Conservation (phyloP, 2,797 vertebrate species). For the Cephalopachus bancanus region DNA sequence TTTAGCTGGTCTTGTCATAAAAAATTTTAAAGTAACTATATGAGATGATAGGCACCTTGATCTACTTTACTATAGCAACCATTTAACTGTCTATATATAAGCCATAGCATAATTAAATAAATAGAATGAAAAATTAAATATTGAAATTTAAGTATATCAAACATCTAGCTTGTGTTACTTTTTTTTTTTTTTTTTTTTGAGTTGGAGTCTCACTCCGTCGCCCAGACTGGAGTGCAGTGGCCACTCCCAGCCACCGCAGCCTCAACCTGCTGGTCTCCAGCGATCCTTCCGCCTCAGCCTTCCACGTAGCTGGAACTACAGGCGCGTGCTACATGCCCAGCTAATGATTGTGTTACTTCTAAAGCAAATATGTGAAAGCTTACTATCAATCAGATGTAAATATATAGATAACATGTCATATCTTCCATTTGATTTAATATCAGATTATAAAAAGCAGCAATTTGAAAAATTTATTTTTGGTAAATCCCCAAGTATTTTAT, state of each 20-base stretch:
- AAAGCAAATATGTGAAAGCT: background rate
- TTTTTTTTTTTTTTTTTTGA: background rate
- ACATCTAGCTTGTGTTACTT: background rate
- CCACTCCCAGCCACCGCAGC: too few relatives aligned
- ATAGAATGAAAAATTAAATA: conserved; percentile 33
- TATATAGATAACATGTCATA: background rate
- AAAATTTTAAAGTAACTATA: background rate
- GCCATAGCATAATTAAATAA: background rate
- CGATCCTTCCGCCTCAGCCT: too few relatives aligned
- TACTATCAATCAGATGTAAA: background rate
- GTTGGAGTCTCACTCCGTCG: too few relatives aligned
- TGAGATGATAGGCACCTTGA: background rate
- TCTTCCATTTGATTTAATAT: conserved; percentile 36
- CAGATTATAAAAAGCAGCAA: background rate
- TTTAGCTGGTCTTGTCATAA: background rate
- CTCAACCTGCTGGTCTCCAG: too few relatives aligned
- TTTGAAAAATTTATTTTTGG: conserved; percentile 35
- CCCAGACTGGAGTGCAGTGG: too few relatives aligned
- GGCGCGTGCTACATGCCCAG: too few relatives aligned
- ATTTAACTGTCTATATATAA: background rate
- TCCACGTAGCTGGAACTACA: too few relatives aligned
- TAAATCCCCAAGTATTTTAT: background rate
- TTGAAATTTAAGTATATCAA: background rate
- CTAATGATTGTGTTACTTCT: background rate
- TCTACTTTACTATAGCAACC: background rate